Percentiles rank a stretch among this genome's conserved stretches.
phyloP scores from a whole-genome alignment of 2,113 vertebrate species.

The Mormoops blainvillei region DNA sequence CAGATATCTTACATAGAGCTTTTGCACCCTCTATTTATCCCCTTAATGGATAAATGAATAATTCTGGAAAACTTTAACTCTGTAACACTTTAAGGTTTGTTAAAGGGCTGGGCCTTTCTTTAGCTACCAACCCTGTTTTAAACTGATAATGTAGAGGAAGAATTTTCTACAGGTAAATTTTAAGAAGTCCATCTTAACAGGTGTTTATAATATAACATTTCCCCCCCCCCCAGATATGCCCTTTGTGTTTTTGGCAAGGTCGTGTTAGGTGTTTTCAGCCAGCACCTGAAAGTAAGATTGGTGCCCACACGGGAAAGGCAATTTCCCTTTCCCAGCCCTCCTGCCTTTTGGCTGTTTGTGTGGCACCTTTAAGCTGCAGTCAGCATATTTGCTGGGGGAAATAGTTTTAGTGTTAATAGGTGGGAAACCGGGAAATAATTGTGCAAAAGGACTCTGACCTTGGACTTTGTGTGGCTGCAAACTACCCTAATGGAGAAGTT shows the following conservation, averaged over 20 bases:
- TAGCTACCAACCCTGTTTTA: neutral
- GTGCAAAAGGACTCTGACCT: neutral
- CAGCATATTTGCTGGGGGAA: neutral
- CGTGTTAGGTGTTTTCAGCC: neutral
- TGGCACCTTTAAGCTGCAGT: neutral
- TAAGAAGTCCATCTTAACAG: neutral
- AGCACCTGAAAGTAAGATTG: neutral
- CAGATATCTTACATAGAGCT: neutral
- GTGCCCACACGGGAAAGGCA: neutral
- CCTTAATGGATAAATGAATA: neutral
- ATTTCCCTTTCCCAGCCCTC: neutral
- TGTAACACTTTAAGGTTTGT: neutral
- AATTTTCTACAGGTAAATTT: neutral
- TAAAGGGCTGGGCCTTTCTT: neutral
- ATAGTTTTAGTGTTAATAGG: neutral
- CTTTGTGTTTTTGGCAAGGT: neutral
- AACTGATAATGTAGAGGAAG: neutral
- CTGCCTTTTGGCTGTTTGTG: neutral
- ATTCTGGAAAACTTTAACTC: neutral
- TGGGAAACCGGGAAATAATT: neutral
- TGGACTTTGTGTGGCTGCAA: neutral
- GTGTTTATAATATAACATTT: neutral
- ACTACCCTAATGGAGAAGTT: neutral
- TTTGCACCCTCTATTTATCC: neutral
- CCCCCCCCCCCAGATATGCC: neutral